These are phyloP conservation scores for Clytia hemisphaerica DNA, from an alignment of 30 jellyfish, hydroid and myxozoan species.

Conservation along the genomic window DNA sequence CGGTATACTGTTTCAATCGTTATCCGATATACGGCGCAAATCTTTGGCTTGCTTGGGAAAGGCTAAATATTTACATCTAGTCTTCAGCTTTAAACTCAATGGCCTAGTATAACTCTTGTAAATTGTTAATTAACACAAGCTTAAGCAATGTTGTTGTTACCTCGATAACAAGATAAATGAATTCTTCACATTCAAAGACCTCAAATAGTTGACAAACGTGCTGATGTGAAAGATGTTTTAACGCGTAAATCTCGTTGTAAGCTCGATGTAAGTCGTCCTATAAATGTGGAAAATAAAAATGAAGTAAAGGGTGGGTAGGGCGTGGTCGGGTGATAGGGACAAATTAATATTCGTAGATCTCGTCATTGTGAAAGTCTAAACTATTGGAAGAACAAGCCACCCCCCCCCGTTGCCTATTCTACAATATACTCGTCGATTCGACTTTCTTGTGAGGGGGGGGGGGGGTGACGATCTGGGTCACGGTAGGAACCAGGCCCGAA, in stretches of 20 bases:
- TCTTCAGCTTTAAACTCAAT: not conserved
- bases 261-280: slow-evolving; percentile 74
- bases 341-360: too few species aligned
- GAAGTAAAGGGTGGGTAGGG: not conserved
- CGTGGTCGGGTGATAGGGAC: slow-evolving; percentile 1
- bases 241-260: slow-evolving; percentile 55
- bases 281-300: not conserved
- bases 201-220: slow-evolving; percentile 64
- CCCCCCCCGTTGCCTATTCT: too few species aligned
- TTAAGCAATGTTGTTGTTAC: slow-evolving; percentile 1
- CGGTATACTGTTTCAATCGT: too few species aligned
- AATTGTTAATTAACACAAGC: not conserved
- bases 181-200: slow-evolving; percentile 56
- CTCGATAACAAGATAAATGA: slow-evolving; percentile 64
- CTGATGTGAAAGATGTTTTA: slow-evolving; percentile 59
- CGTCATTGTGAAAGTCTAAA: too few species aligned
- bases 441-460: not conserved
- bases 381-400: too few species aligned
- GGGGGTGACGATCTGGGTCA: not conserved
- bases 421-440: too few species aligned
- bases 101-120: not conserved
- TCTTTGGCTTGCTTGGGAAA: too few species aligned
- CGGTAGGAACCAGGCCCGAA: not conserved
- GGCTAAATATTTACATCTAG: too few species aligned
- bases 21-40: too few species aligned